Conservation (phyloP, 2,113 vertebrate genomes). For the Tetrao urogallus region DNA sequence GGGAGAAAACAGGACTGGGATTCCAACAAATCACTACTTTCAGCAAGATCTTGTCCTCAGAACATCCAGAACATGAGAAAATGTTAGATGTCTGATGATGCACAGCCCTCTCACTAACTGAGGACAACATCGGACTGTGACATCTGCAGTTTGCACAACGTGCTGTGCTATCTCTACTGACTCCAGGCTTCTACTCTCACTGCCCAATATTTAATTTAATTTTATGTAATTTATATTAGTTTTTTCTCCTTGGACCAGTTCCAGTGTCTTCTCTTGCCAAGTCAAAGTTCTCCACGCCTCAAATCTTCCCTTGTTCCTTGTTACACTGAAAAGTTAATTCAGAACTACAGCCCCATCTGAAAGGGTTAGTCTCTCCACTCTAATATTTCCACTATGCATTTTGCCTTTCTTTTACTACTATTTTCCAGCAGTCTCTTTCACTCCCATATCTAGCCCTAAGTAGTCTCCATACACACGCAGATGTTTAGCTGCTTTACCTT, state of each 20-base stretch:
- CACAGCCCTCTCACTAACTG: not conserved
- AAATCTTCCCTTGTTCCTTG: not conserved
- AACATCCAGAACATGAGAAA: not conserved
- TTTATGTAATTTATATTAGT: not conserved
- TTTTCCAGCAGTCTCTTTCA: not conserved
- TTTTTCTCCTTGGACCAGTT: not conserved
- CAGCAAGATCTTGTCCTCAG: not conserved
- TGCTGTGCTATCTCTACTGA: not conserved
- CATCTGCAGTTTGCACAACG: not conserved
- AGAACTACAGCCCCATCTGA: not conserved
- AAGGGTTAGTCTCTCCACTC: not conserved
- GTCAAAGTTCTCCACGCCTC: not conserved
- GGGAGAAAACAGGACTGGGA: not conserved
- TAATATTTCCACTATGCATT: not conserved
- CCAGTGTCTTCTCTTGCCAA: not conserved
- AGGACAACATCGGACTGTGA: not conserved
- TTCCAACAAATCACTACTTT: not conserved
- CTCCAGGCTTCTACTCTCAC: not conserved
- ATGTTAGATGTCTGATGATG: not conserved
- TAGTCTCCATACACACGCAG: not conserved
- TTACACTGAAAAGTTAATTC: not conserved
- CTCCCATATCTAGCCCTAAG: not conserved
- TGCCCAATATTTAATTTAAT: not conserved
- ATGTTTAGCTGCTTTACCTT: not conserved
- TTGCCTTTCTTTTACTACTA: not conserved